Base-by-base conservation (phyloP, 1,140 invertebrate species). In the Drosophila seguyi region DNA sequence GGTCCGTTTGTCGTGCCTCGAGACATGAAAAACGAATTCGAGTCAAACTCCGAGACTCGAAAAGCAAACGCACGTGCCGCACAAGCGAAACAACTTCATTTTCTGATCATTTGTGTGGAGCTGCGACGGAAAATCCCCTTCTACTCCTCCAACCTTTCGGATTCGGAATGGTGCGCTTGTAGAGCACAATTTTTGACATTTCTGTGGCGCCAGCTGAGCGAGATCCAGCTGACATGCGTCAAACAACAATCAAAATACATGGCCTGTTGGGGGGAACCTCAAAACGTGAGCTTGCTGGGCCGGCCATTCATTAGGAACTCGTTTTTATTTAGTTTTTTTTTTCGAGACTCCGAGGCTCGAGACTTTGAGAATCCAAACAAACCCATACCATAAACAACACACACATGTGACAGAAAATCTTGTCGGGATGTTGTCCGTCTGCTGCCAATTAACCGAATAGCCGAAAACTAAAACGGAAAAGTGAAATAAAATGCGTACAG, bases 191-290 rank as follows among this genome's bases (percentile, higher is more conserved):
- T 88, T 88, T 88, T 88, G 84, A 88, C 84, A 87, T 90, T 87
- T 87, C 87, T 88, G 83, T 87, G 83, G 83, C 83, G 83, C 83
- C 83, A 87, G 69, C 74, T 59, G 62, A 84, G 71, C 71, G 62
- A 79, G 68, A 79, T 67, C 79, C 76, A 79, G 78, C 81, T 90
- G 84, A 88, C 84, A 90, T 88, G 85, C 85, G 85, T 88, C 85
- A 88, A 88, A 90, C 84, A 88, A 88, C 84, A 88, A 87, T 87
- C 84, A 87, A 87, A 87, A 88, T 87, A 84, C 76, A 83, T 81
- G 79, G 75, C 71, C 36, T 73, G 59, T 48, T 77, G 41, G 39
- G 42, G 39, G 63, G 55, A 45, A 67, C 63, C 68, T 75, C 63
- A 81, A 90, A 90, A 90, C 85, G 85, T 90, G 85, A 77, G 78